These are phyloP conservation scores for Notodonta ziczac DNA, from an alignment of 2,888 invertebrate species.

Conservation along the genomic window DNA sequence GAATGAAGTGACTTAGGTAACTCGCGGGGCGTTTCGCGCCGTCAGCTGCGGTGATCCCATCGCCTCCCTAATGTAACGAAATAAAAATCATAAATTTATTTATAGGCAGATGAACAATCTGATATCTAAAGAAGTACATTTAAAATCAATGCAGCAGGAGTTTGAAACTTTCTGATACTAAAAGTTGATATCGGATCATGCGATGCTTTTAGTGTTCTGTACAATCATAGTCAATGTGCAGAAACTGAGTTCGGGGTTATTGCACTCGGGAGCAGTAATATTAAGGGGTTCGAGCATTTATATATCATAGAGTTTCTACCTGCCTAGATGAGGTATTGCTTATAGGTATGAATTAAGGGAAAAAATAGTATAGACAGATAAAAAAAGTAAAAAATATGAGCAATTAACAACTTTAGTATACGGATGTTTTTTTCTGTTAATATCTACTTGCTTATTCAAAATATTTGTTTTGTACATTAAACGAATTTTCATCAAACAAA, in stretches of 20 bases:
- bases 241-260: slow-evolving; percentile 8
- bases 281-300: neutral
- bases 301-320: too few relatives aligned
- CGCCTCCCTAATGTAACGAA: slow-evolving; percentile 72
- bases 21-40: slow-evolving; percentile 66
- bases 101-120: slow-evolving; percentile 58
- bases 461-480: too few relatives aligned
- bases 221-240: slow-evolving; percentile 32
- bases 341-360: too few relatives aligned
- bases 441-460: too few relatives aligned
- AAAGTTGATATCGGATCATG: slow-evolving; percentile 33
- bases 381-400: too few relatives aligned
- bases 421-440: too few relatives aligned
- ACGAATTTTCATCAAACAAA: too few relatives aligned
- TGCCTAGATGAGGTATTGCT: too few relatives aligned
- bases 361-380: too few relatives aligned
- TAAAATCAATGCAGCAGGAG: slow-evolving; percentile 45
- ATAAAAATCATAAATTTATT: slow-evolving; percentile 74
- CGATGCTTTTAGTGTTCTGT: slow-evolving; percentile 32
- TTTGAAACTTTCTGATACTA: slow-evolving; percentile 34
- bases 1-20: slow-evolving; percentile 78
- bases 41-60: slow-evolving; percentile 80
- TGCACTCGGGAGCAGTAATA: neutral
- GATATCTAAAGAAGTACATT: slow-evolving; percentile 40
- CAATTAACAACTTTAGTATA: too few relatives aligned